Evolutionary conservation across 2,113 vertebrate genomes (phyloP), one percentile per base, ranked within the genome.

Genomic region (Corydoras maculifer): DNA sequence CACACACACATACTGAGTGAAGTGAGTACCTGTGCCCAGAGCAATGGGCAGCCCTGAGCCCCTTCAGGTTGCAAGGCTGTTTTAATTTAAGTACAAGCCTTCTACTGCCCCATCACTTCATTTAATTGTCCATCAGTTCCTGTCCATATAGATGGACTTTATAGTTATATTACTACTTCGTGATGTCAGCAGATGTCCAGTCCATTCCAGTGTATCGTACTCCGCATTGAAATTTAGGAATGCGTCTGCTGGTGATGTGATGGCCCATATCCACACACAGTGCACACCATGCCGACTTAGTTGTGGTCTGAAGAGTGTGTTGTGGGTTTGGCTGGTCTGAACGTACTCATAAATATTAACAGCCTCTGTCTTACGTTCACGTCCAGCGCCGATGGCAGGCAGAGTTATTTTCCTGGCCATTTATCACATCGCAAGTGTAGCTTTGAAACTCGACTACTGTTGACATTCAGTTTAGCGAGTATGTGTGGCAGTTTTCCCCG

Each of bases 171-270:
- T 25, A 25, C 2, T 25, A 25, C 18, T 25, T 10, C 0, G 53
- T 83, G 80, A 78, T 79, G 83, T 76, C 70, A 79, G 62, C 58
- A 69, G 65, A 60, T 60, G 73, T 58, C 71, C 65, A 60, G n/a
- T 48, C 55, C 60, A 31, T 63, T 55, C 70, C 75, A 68, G 82
- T 9, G 62, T 78, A 81, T 35, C 30, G 82, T 85, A 87, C 84
- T 84, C 83, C 76, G 82, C 81, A 10, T 59, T 25, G 61, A 69
- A 84, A 89, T 91, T 84, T 80, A 81, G 83, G 82, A 85, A 84
- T 87, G 82, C 43, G 14, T 69, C 54, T 55, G 67, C 32, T 51
- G 75, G 82, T 91, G 89, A 91, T 88, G 87, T 93, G 90, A 90
- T 76, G 78, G 49, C 50, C 78, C 69, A 82, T 82, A 70, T 83